These are phyloP conservation scores for Caenorhabditis sulstoni DNA, from an alignment of 2,888 invertebrate genomes.

Conservation along the genomic window DNA sequence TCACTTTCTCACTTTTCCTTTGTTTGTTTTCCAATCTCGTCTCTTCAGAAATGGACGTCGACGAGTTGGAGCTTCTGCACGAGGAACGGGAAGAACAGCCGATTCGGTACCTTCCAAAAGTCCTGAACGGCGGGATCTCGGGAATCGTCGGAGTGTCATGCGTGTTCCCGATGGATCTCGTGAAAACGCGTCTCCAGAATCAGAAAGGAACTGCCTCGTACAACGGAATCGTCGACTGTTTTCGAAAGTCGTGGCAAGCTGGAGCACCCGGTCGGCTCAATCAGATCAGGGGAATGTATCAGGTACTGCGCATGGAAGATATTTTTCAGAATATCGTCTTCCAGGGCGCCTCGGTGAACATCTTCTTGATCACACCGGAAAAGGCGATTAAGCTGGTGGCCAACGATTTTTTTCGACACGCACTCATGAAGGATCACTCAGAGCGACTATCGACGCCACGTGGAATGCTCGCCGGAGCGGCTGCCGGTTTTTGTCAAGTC, in stretches of 20 bases:
- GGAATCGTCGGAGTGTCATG: constrained; percentile 87
- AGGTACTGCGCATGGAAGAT: constrained; percentile 85
- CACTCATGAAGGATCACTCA: constrained; percentile 83
- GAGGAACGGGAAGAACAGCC: constrained; percentile 51
- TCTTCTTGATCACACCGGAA: constrained; percentile 96
- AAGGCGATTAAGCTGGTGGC: constrained; percentile 98
- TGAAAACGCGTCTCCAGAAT: constrained; percentile 96
- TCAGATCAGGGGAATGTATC: constrained; percentile 59
- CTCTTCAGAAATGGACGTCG: constrained; percentile 56
- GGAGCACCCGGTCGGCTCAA: constrained; percentile 85
- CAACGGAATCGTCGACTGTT: constrained; percentile 94
- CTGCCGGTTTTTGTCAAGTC: constrained; percentile 96
- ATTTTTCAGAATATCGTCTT: constrained; percentile 82
- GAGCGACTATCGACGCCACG: constrained; percentile 60
- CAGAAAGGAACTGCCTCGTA: constrained; percentile 92
- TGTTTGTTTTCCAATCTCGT: not conserved
- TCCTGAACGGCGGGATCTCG: constrained; percentile 89
- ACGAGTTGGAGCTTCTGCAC: constrained; percentile 61
- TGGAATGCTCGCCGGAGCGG: constrained; percentile 90
- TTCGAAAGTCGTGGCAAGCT: constrained; percentile 91
- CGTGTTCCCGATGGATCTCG: constrained; percentile 96
- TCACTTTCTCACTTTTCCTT: not conserved
- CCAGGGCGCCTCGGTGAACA: constrained; percentile 87
- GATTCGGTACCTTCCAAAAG: constrained; percentile 87
- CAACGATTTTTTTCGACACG: constrained; percentile 94